These are phyloP conservation scores for Nilaparvata lugens DNA, from an alignment of 1,140 invertebrate genomes.

Conservation along the genomic window DNA sequence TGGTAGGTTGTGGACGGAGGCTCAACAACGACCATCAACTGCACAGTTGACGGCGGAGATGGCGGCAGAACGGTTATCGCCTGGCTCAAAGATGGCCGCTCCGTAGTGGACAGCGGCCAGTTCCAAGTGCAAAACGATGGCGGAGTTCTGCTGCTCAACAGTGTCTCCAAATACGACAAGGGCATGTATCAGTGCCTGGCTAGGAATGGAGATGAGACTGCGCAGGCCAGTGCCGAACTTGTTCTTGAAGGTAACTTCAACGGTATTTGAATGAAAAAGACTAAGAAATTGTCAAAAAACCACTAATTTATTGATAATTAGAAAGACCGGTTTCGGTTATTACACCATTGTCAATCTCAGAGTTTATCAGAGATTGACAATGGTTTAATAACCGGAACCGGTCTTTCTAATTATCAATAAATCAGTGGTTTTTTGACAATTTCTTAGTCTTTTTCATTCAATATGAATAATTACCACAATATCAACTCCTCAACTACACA, in stretches of 20 bases:
- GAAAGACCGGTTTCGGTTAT: too few species aligned
- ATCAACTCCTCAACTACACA: too few species aligned
- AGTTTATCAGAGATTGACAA: too few species aligned
- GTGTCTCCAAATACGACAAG: conserved; percentile 63
- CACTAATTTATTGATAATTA: too few species aligned
- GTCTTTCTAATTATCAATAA: too few species aligned
- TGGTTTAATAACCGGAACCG: too few species aligned
- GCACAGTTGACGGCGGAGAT: conserved; percentile 68
- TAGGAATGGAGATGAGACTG: conserved; percentile 65
- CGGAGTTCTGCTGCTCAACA: conserved; percentile 49
- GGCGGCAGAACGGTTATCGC: conserved; percentile 55
- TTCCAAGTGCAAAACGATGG: conserved; percentile 24
- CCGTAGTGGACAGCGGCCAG: conserved; percentile 40
- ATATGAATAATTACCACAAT: too few species aligned
- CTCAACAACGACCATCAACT: conserved; percentile 69
- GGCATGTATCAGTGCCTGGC: conserved; percentile 87
- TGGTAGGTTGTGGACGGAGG: conserved; percentile 73
- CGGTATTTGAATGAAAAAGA: too few species aligned
- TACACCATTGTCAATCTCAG: too few species aligned
- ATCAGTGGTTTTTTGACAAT: too few species aligned
- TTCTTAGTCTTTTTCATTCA: too few species aligned
- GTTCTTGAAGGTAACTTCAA: conserved; percentile 65
- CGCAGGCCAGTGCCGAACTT: conserved; percentile 72
- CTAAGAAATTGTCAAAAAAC: too few species aligned
- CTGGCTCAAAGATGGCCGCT: conserved; percentile 74